Conservation (phyloP, 2,797 vertebrate genomes). For the Propithecus perrieri region DNA sequence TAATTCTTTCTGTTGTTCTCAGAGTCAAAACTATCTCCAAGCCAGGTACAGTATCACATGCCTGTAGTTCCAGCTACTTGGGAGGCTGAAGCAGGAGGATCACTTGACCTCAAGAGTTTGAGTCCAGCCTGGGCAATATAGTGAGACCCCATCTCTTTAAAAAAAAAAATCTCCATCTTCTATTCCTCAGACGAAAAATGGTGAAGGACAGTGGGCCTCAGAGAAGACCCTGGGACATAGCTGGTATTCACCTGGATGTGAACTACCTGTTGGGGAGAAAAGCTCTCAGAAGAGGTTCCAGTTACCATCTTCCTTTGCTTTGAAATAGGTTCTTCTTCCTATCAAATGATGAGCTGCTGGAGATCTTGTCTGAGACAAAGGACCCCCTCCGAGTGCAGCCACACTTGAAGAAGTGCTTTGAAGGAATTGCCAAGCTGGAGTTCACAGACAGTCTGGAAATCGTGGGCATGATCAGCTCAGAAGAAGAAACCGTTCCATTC, state of each 20-base stretch:
- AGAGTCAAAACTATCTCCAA: neutral
- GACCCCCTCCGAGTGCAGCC: constrained; percentile 95
- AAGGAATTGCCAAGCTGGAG: constrained; percentile 94
- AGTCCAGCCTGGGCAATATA: neutral
- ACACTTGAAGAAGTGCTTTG: constrained; percentile 97
- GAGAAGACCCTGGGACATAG: neutral
- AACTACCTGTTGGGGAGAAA: neutral
- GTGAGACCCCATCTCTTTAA: neutral
- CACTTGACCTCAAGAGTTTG: neutral
- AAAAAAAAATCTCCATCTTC: neutral
- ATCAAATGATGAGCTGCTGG: constrained; percentile 95
- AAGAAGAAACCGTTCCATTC: constrained; percentile 92
- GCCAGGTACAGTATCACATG: neutral
- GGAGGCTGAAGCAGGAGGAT: neutral
- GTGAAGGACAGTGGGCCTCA: neutral
- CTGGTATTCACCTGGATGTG: neutral
- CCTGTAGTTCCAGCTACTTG: neutral
- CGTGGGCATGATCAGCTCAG: constrained; percentile 94
- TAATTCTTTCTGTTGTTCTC: neutral
- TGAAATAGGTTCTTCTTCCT: constrained; percentile 94
- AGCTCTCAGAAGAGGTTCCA: neutral
- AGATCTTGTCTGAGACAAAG: constrained; percentile 96
- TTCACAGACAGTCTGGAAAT: constrained; percentile 91
- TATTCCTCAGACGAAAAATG: neutral
- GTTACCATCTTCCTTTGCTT: constrained; percentile 55